These are phyloP conservation scores for Sphecodes monilicornis DNA, from an alignment of 2,888 invertebrate genomes.

Conservation along the genomic window DNA sequence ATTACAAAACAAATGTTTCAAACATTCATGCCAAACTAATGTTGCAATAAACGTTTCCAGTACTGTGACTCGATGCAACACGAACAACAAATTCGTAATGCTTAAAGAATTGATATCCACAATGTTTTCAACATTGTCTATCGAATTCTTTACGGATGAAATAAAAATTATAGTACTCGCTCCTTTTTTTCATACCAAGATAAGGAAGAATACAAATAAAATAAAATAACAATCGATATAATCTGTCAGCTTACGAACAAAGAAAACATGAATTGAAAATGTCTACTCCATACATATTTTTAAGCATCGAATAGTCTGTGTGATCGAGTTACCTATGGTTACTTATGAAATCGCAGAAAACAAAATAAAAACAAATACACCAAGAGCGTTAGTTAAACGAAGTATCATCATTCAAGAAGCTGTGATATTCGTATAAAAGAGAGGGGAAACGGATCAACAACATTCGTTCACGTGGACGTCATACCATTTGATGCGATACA, in stretches of 20 bases:
- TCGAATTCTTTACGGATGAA: background rate
- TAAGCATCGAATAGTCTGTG: slow-evolving; percentile 23
- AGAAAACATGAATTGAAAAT: background rate
- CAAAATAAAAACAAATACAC: slow-evolving; percentile 25
- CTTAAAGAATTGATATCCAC: background rate
- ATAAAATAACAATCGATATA: slow-evolving; percentile 23
- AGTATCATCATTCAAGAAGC: background rate
- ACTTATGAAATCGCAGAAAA: slow-evolving; percentile 28
- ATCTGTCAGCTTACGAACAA: background rate
- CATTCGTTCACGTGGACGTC: slow-evolving; percentile 5
- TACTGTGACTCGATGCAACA: background rate
- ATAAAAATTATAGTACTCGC: background rate
- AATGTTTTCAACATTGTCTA: background rate
- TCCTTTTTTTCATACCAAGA: background rate
- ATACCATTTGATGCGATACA: slow-evolving; percentile 31
- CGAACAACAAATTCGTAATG: background rate
- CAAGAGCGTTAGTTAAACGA: slow-evolving; percentile 12
- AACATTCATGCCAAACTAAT: background rate
- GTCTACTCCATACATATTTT: background rate
- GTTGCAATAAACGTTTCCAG: background rate
- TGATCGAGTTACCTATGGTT: slow-evolving; percentile 1
- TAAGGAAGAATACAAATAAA: background rate
- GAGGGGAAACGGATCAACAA: slow-evolving; percentile 37
- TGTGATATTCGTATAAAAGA: background rate
- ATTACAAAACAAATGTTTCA: no score